Conservation (phyloP, 2,113 vertebrate species). For the Brachyhypopomus occidentalis region DNA sequence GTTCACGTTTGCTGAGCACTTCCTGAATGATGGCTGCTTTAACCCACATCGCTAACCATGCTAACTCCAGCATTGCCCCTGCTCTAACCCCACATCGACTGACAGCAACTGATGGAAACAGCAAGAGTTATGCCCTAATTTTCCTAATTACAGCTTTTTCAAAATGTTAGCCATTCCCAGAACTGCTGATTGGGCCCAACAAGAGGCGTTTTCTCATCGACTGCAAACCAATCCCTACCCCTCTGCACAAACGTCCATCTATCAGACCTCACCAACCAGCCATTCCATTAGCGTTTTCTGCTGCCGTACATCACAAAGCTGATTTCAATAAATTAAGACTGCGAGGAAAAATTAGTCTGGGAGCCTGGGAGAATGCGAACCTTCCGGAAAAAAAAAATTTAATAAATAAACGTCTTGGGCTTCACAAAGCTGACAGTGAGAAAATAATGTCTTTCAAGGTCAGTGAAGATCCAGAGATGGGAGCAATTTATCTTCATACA, state of each 20-base stretch:
- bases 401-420: slow-evolving; percentile 3
- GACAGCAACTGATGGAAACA: slow-evolving; percentile 70
- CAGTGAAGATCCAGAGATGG: slow-evolving; percentile 21
- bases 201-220: slow-evolving; percentile 72
- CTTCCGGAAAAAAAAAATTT: background rate
- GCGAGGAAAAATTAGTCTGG: slow-evolving; percentile 41
- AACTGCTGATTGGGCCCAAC: slow-evolving; percentile 77
- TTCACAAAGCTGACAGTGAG: slow-evolving; percentile 41
- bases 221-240: slow-evolving; percentile 65
- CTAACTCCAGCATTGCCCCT: slow-evolving; percentile 13
- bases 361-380: slow-evolving; percentile 24
- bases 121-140: slow-evolving; percentile 81
- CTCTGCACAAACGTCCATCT: slow-evolving; percentile 54
- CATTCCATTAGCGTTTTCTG: slow-evolving; percentile 64
- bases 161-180: slow-evolving; percentile 72
- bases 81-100: slow-evolving; percentile 23
- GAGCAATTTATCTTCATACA: slow-evolving; percentile 40
- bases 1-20: background rate
- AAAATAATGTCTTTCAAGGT: slow-evolving; percentile 40
- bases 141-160: slow-evolving; percentile 84
- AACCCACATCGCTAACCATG: background rate
- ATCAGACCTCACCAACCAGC: slow-evolving; percentile 57
- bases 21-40: slow-evolving; percentile 19
- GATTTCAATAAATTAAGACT: slow-evolving; percentile 56
- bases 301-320: slow-evolving; percentile 47